Conservation (phyloP, 2,888 invertebrate species). For the Dryocosmus kuriphilus region DNA sequence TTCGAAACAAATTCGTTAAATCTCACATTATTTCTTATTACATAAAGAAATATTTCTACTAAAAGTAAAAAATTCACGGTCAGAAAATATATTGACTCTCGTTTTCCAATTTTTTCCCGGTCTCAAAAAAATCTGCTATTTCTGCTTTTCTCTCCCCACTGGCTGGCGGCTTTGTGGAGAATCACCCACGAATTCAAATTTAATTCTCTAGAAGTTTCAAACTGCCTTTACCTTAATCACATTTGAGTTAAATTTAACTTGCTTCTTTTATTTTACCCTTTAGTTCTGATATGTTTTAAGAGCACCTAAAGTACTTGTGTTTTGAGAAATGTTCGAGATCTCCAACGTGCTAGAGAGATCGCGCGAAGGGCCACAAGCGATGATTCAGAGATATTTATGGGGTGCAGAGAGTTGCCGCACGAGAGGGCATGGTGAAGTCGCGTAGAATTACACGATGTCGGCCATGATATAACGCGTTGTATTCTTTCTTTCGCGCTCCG, state of each 20-base stretch:
- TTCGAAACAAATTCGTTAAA: too few species aligned
- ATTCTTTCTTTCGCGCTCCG: conserved; percentile 50
- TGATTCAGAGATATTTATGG: conserved; percentile 74
- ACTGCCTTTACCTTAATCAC: background rate
- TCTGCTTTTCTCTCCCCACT: too few species aligned
- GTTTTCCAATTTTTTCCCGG: too few species aligned
- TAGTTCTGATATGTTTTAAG: background rate
- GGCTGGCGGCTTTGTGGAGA: too few species aligned
- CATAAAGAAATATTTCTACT: too few species aligned
- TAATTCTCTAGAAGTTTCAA: background rate
- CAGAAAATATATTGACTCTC: too few species aligned
- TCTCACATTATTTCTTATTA: too few species aligned
- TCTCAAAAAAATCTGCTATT: too few species aligned
- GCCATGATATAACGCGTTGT: conserved; percentile 66
- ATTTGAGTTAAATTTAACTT: background rate
- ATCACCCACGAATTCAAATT: background rate
- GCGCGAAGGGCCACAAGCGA: conserved; percentile 56
- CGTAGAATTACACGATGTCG: conserved; percentile 72
- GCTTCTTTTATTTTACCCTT: background rate
- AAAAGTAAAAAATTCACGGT: too few species aligned
- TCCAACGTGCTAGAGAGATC: conserved; percentile 6
- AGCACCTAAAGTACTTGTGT: conserved; percentile 2
- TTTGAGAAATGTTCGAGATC: background rate
- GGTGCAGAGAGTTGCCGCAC: conserved; percentile 67
- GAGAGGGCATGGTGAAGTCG: conserved; percentile 62